A percentile compares a stretch with the other conserved stretches of the same genome.
Conservation (phyloP, 1,140 invertebrate genomes). For the Anadara kagoshimensis region DNA sequence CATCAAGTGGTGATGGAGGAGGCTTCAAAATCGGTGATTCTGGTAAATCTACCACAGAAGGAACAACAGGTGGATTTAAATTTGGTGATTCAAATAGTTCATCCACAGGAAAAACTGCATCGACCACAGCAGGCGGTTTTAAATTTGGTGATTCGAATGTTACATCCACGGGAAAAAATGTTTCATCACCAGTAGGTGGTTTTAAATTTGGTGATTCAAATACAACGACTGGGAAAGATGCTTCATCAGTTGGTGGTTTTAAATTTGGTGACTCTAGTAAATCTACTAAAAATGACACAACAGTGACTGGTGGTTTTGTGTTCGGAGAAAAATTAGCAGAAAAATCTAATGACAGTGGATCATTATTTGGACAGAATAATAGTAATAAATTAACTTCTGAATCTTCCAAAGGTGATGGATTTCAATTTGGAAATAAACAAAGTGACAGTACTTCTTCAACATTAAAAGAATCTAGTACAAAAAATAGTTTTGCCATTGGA, state of each 20-base stretch:
- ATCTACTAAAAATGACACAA: neutral
- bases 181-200: neutral
- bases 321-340: neutral
- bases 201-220: neutral
- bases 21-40: constrained; percentile 6
- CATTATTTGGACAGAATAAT: no score
- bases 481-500: no score
- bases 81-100: neutral
- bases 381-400: no score
- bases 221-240: neutral
- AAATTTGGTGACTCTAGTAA: neutral
- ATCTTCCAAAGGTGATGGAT: no score
- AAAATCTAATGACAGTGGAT: no score
- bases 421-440: no score
- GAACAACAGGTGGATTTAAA: neutral
- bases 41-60: neutral
- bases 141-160: neutral
- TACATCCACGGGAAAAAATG: neutral
- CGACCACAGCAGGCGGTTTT: neutral
- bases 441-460: no score
- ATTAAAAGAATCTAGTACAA: no score
- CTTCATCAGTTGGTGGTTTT: neutral
- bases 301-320: constrained; percentile 6
- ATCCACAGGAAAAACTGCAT: neutral
- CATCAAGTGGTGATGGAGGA: neutral